Percentiles rank a stretch among this genome's conserved stretches.
phyloP scores from a whole-genome alignment of 2,888 invertebrate species.

The Trissonchulus latispiculum region DNA sequence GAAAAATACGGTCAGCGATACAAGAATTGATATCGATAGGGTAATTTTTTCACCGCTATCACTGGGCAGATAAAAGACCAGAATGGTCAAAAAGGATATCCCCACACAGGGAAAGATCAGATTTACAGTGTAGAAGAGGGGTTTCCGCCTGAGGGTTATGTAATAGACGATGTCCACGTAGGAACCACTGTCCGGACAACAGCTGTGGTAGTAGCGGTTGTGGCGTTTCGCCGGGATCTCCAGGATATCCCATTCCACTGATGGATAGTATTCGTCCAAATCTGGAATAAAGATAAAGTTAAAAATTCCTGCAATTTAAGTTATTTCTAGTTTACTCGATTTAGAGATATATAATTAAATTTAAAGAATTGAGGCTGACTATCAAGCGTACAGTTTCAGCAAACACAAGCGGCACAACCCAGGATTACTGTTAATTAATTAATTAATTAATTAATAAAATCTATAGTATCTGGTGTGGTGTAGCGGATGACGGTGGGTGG shows the following conservation, averaged over 20 bases:
- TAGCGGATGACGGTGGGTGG: no score
- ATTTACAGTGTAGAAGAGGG: conserved; percentile 51
- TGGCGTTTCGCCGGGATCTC: conserved; percentile 55
- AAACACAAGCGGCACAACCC: background rate
- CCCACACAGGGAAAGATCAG: conserved; percentile 50
- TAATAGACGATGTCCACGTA: conserved; percentile 49
- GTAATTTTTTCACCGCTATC: conserved; percentile 96
- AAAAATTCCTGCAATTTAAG: no score
- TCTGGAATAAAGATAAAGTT: conserved; percentile 40
- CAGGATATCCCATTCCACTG: conserved; percentile 98
- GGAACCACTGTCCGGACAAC: conserved; percentile 40
- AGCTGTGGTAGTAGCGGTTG: conserved; percentile 46
- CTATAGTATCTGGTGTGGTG: no score
- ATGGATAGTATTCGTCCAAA: conserved; percentile 90
- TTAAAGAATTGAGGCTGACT: background rate
- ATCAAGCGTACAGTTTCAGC: background rate
- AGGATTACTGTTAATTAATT: background rate
- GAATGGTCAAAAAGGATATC: conserved; percentile 49
- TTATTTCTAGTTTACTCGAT: no score
- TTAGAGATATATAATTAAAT: background rate
- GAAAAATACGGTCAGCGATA: conserved; percentile 96
- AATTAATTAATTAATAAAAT: no score
- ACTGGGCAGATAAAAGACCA: conserved; percentile 93
- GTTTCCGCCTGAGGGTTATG: conserved; percentile 47
- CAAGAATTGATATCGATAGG: conserved; percentile 91